phyloP scores from a whole-genome alignment of 2,888 invertebrate genomes.

The Andrena marginata region DNA sequence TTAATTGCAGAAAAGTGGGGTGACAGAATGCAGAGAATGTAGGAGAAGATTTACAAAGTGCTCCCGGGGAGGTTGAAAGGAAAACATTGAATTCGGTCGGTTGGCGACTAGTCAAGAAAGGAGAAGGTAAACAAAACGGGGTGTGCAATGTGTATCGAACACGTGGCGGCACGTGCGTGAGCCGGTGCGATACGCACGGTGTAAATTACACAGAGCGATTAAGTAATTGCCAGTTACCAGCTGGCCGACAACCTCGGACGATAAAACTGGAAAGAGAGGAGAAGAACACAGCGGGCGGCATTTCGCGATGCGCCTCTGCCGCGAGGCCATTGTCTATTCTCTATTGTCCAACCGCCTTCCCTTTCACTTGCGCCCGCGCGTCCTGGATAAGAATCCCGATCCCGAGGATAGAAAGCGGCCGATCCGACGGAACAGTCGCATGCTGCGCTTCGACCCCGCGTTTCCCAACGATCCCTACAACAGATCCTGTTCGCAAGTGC shows the following conservation, averaged over 20 bases:
- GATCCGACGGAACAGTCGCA: neutral
- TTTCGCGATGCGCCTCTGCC: constrained; percentile 25
- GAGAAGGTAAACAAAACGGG: neutral
- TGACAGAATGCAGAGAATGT: neutral
- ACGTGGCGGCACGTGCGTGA: constrained; percentile 1
- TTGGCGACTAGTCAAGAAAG: neutral
- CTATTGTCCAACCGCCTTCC: constrained; percentile 47
- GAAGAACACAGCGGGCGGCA: constrained; percentile 12
- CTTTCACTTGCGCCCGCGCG: constrained; percentile 51
- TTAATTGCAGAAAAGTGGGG: neutral
- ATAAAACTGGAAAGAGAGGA: constrained; percentile 26
- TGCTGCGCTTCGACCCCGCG: neutral
- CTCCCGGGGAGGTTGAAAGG: neutral
- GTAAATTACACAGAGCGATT: constrained; percentile 26
- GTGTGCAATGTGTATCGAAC: neutral
- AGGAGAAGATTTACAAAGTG: neutral
- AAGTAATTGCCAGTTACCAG: constrained; percentile 29
- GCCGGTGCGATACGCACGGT: neutral
- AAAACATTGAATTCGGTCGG: neutral
- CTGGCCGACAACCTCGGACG: constrained; percentile 41
- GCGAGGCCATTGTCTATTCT: constrained; percentile 51
- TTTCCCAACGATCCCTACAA: neutral
- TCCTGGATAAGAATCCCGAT: constrained; percentile 30
- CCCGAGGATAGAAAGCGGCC: constrained; percentile 18
- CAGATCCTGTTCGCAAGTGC: neutral